phyloP scores from a whole-genome alignment of 2,888 invertebrate genomes.

The Callinectes sapidus region DNA sequence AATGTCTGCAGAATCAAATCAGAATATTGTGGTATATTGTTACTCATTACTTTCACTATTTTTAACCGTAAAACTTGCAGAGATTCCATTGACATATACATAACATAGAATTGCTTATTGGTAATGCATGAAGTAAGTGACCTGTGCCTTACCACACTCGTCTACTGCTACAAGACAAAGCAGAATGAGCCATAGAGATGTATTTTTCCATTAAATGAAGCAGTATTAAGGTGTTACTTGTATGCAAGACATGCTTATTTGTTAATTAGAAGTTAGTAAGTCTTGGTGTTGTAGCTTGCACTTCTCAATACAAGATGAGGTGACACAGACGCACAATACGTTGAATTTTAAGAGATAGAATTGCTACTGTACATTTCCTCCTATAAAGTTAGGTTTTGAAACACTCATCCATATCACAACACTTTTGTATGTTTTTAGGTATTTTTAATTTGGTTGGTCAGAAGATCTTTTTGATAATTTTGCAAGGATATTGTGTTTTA shows the following conservation, averaged over 20 bases:
- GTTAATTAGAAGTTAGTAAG: background rate
- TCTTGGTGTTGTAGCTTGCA: background rate
- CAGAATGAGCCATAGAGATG: constrained; percentile 1
- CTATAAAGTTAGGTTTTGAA: background rate
- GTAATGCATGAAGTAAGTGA: background rate
- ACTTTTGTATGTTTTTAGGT: background rate
- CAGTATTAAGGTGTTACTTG: constrained; percentile 8
- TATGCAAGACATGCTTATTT: constrained; percentile 4
- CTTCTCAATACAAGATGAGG: background rate
- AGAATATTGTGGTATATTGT: background rate
- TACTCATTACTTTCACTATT: background rate
- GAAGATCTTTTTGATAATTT: background rate
- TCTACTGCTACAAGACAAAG: constrained; percentile 2
- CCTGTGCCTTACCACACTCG: background rate
- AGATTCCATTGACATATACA: constrained; percentile 5
- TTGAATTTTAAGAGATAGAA: background rate
- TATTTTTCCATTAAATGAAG: background rate
- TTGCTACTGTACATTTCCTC: background rate
- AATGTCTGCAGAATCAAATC: background rate
- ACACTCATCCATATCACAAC: background rate
- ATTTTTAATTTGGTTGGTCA: background rate
- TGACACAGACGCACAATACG: background rate
- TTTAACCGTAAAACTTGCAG: background rate
- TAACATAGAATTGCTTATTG: background rate
- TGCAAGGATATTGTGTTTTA: background rate